These are phyloP conservation scores for Drosophila mimica DNA, from an alignment of 2,888 invertebrate species.

Conservation along the genomic window DNA sequence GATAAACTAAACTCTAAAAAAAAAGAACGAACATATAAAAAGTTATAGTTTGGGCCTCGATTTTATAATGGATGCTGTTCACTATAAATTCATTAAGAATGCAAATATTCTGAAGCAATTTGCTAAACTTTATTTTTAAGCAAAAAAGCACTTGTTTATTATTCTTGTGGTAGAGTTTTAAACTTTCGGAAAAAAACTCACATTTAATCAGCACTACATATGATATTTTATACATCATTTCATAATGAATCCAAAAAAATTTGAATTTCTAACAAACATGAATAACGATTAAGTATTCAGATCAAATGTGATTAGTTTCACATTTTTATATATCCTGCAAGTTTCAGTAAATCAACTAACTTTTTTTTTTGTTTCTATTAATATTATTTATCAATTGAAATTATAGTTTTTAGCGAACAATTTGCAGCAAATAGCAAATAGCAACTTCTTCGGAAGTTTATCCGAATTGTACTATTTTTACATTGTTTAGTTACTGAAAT, in stretches of 20 bases:
- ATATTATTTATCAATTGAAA: background rate
- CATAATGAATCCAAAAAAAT: background rate
- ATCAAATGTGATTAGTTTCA: background rate
- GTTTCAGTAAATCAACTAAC: background rate
- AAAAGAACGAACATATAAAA: background rate
- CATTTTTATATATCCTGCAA: background rate
- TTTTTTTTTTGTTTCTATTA: background rate
- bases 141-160: background rate
- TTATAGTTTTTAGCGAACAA: background rate
- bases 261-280: background rate
- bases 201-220: background rate
- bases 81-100: background rate
- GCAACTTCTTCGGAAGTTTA: background rate
- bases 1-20: background rate
- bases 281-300: background rate
- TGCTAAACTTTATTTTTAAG: background rate
- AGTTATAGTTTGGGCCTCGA: too few relatives aligned
- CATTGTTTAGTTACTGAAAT: background rate
- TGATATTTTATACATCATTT: background rate
- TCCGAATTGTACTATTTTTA: background rate
- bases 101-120: background rate
- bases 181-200: background rate
- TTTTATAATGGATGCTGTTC: background rate
- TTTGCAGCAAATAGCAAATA: too few relatives aligned
- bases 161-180: background rate